Evolutionary conservation across 1,140 invertebrate species (phyloP), one percentile per base, ranked within the genome.

Genomic region (Pseudomyrmex cubaensis): DNA sequence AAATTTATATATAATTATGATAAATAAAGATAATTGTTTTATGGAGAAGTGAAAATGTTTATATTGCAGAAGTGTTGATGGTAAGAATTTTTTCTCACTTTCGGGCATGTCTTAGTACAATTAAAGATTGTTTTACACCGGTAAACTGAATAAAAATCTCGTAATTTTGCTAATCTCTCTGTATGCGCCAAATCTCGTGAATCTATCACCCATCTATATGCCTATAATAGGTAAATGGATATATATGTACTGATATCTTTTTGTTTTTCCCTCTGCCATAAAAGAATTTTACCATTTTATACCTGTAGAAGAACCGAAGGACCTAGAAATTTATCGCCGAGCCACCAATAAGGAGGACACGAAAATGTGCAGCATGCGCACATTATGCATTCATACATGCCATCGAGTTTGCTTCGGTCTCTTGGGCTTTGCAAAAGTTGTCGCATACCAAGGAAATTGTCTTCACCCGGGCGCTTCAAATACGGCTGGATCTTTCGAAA

Each of bases 401-500:
- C 97, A 90, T 98, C 96, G 90, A 98, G 93, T 93, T 97, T 97
- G 25, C 95, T 92, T 77, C 96, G 95, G 89, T 98, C 97, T 56
- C 95, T 94, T 1, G 95, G 93, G 86, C 95, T 96, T 90, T 98
- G 97, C 50, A 97, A 93, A 84, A 96, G 95, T 85, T 95, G 97
- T 90, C 91, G 95, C 77, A 87, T 94, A 88, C 94, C 95, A 17
- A 93, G 93, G 83, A 87, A 89, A 70, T 94, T 94, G 15, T 95
- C 95, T 85, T 96, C 95, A 69, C 96, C 91, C 63, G 96, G 96
- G 77, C 97, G 95, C 87, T 98, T 97, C 62, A 99, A 94, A 95
- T 97, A 99, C 0, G 98, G 98, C 84, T 98, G 96, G 89, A 99
- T 98, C 10, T 96, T 96, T 69, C 96, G 95, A 93, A 99, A 98